Conservation (phyloP, 2,797 vertebrate species). For the Parotocinclus haroldoi region DNA sequence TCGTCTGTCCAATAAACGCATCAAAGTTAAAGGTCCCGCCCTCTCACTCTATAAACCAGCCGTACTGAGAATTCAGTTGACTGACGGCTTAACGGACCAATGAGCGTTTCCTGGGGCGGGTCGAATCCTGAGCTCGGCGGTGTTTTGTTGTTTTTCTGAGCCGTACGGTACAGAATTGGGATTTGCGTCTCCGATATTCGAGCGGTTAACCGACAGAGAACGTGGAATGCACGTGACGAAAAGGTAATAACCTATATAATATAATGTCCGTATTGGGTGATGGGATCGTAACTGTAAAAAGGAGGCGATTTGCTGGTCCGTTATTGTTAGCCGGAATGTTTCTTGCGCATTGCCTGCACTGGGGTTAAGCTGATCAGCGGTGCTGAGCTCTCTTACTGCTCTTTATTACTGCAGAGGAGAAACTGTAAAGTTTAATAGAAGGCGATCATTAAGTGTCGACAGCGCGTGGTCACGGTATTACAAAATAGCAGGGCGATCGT, state of each 20-base stretch:
- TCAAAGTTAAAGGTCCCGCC: neutral
- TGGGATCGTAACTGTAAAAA: no score
- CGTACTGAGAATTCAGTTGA: neutral
- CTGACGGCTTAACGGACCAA: conserved; percentile 14
- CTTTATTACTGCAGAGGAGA: no score
- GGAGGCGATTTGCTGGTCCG: neutral
- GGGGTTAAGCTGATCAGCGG: neutral
- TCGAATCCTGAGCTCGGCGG: conserved; percentile 5
- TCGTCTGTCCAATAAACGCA: conserved; percentile 22
- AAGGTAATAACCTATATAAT: no score
- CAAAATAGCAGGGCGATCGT: no score
- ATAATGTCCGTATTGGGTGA: no score
- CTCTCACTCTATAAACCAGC: conserved; percentile 9
- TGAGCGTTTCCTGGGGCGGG: conserved; percentile 7
- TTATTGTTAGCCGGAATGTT: conserved; percentile 17
- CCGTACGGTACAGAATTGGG: conserved; percentile 45
- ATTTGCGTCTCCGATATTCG: conserved; percentile 36
- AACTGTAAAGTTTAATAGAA: neutral
- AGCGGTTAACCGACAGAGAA: conserved; percentile 25
- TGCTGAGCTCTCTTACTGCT: neutral
- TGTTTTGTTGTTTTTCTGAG: conserved; percentile 67
- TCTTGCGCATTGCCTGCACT: conserved; percentile 5
- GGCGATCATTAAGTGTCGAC: no score
- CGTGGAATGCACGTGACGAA: conserved; percentile 57
- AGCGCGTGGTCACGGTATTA: no score